Conservation (phyloP, 2,888 invertebrate species). For the Callimorpha dominula region DNA sequence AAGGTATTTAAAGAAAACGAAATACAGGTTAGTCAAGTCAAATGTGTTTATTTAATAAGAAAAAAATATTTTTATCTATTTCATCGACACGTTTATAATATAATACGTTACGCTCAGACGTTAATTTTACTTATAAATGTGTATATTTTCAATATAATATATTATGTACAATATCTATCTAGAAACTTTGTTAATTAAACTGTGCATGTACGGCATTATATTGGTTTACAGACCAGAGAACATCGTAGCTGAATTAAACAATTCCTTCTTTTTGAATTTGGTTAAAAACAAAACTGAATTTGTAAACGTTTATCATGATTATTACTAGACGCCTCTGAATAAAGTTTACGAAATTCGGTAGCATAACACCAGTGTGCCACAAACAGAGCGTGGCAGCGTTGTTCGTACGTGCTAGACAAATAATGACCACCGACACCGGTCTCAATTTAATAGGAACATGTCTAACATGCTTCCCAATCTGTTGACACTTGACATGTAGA, state of each 20-base stretch:
- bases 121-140: too few species aligned
- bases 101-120: too few species aligned
- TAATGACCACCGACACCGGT: conserved; percentile 24
- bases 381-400: conserved; percentile 11
- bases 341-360: conserved; percentile 12
- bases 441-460: conserved; percentile 43
- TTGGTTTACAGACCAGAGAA: neutral
- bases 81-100: too few species aligned
- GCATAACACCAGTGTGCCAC: neutral
- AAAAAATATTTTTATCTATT: too few species aligned
- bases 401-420: conserved; percentile 27
- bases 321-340: neutral
- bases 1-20: too few species aligned
- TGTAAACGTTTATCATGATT: conserved; percentile 3
- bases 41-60: too few species aligned
- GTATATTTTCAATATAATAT: too few species aligned
- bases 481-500: conserved; percentile 24
- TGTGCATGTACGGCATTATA: too few species aligned
- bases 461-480: conserved; percentile 13
- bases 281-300: neutral
- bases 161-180: too few species aligned
- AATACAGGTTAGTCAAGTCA: too few species aligned
- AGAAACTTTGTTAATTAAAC: too few species aligned
- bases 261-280: rapidly evolving
- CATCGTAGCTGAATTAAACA: neutral